These are phyloP conservation scores for Formicarius rufipectus DNA, from an alignment of 2,113 vertebrate genomes.

Conservation along the genomic window DNA sequence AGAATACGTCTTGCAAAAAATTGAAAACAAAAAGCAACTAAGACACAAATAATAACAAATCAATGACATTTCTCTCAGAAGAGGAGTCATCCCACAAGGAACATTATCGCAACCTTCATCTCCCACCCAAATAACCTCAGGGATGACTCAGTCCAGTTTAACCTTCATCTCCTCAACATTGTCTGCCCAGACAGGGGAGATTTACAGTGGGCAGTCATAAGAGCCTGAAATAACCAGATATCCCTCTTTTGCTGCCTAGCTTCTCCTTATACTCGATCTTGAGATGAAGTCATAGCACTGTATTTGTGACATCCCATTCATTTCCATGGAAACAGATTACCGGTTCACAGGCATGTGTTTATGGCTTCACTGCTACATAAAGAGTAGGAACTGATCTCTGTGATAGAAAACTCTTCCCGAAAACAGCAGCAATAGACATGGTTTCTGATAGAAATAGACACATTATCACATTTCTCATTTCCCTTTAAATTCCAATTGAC, in stretches of 20 bases:
- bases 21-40: neutral
- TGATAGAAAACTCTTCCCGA: neutral
- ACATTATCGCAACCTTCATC: neutral
- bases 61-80: neutral
- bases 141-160: neutral
- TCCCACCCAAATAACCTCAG: neutral
- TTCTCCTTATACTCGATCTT: neutral
- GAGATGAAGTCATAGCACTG: slow-evolving; percentile 13
- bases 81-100: neutral
- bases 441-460: neutral
- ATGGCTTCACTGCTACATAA: slow-evolving; percentile 1
- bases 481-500: neutral
- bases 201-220: neutral
- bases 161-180: neutral
- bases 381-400: neutral
- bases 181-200: neutral
- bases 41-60: neutral
- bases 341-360: neutral
- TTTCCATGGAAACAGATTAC: slow-evolving; percentile 61
- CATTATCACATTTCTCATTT: neutral
- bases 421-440: neutral
- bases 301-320: slow-evolving; percentile 39
- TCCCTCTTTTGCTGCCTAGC: neutral
- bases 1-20: neutral
- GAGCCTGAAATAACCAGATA: neutral